These are phyloP conservation scores for Amphibalanus amphitrite DNA, from an alignment of 1,140 invertebrate species.

Conservation along the genomic window DNA sequence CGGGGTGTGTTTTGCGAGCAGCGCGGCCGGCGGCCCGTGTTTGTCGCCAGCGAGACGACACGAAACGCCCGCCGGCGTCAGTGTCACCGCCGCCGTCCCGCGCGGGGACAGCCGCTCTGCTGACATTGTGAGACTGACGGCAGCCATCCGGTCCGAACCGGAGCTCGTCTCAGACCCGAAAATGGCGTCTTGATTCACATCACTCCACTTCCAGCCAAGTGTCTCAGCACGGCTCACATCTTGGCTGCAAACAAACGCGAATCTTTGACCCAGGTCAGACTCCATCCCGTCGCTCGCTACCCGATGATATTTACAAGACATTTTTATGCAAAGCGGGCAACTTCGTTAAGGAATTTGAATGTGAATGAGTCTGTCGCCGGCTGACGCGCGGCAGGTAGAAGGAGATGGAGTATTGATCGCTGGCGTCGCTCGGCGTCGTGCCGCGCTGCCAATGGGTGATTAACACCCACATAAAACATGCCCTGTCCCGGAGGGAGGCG, in stretches of 20 bases:
- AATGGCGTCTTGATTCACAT: too few species aligned
- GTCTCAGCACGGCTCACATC: too few species aligned
- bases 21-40: too few species aligned
- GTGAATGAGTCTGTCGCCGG: neutral
- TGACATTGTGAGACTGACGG: too few species aligned
- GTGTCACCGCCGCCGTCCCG: too few species aligned
- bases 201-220: too few species aligned
- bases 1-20: neutral
- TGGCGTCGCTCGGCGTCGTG: too few species aligned
- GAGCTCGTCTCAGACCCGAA: too few species aligned
- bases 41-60: too few species aligned
- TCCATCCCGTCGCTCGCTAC: neutral
- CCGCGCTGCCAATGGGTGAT: neutral
- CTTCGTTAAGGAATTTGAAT: conserved; percentile 6
- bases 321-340: conserved; percentile 2
- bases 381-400: neutral
- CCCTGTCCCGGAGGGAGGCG: neutral
- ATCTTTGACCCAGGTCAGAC: neutral
- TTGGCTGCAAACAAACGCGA: neutral
- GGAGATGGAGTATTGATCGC: neutral
- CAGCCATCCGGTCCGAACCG: too few species aligned
- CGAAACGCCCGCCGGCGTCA: too few species aligned
- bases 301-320: neutral
- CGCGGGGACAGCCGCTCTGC: neutral
- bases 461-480: neutral